Evolutionary conservation across 2,888 invertebrate species (phyloP).

Genomic region (Xiphydria camelus): DNA sequence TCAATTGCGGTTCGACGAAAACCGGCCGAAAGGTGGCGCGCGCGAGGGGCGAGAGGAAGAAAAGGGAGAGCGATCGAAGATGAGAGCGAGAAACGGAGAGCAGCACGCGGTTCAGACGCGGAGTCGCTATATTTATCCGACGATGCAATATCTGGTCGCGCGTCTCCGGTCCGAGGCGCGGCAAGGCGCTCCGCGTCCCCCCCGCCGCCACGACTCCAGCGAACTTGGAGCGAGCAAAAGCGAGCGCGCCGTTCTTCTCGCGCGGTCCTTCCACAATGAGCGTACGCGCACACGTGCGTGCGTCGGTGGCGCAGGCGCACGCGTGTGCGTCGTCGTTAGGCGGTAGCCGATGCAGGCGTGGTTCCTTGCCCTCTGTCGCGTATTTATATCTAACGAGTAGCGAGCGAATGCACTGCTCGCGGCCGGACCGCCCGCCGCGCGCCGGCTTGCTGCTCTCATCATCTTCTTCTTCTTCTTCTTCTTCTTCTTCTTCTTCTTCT

Average conservation of each 20-base stretch:
- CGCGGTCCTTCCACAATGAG: conserved; percentile 38
- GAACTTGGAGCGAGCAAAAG: neutral
- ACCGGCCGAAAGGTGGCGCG: conserved; percentile 1
- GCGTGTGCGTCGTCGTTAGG: conserved; percentile 41
- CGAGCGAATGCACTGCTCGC: conserved; percentile 29
- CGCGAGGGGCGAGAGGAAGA: conserved; percentile 6
- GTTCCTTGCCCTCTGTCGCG: conserved; percentile 53
- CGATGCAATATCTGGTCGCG: conserved; percentile 51
- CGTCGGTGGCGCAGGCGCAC: too few species aligned
- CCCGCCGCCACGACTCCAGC: neutral
- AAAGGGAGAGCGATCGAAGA: too few species aligned
- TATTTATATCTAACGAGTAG: conserved; percentile 48
- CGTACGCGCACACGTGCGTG: conserved; percentile 31
- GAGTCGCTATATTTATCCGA: conserved; percentile 45
- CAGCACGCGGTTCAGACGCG: neutral
- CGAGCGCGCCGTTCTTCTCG: neutral
- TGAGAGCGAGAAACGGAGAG: conserved; percentile 23
- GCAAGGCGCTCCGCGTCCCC: neutral
- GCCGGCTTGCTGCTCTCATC: neutral
- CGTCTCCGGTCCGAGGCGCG: conserved; percentile 26
- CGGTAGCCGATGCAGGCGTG: conserved; percentile 44
- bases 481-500: neutral
- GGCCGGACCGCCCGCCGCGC: neutral
- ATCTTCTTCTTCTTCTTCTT: neutral
- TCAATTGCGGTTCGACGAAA: too few species aligned